Conservation (phyloP, 2,888 invertebrate genomes). For the Heliconius cydno region DNA sequence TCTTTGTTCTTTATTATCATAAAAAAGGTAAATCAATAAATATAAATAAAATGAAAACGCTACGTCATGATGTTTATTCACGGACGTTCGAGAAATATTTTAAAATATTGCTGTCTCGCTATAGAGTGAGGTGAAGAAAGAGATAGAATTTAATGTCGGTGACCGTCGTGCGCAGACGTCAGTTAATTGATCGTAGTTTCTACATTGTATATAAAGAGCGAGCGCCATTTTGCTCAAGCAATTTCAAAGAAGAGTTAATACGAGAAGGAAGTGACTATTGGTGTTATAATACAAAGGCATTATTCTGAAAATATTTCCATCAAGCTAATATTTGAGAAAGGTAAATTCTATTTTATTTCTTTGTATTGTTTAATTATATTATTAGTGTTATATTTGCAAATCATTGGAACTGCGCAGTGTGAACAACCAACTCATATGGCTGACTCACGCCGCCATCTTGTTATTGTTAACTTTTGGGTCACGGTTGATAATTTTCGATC, state of each 20-base stretch:
- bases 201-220: conserved; percentile 42
- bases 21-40: conserved; percentile 2
- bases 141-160: conserved; percentile 53
- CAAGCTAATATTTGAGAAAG: conserved; percentile 4
- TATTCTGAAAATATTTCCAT: not conserved
- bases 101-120: conserved; percentile 48
- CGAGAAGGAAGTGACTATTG: conserved; percentile 22
- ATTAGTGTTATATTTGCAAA: not conserved
- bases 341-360: not conserved
- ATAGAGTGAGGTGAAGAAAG: conserved; percentile 45
- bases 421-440: not conserved
- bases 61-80: conserved; percentile 59
- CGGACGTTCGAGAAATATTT: conserved; percentile 59
- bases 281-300: not conserved
- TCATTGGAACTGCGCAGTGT: conserved; percentile 12
- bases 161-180: conserved; percentile 50
- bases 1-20: conserved; percentile 13
- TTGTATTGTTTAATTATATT: not conserved
- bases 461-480: not conserved
- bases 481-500: not conserved
- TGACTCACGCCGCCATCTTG: conserved; percentile 27
- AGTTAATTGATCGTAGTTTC: conserved; percentile 47
- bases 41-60: not conserved
- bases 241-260: conserved; percentile 36
- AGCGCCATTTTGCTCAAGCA: conserved; percentile 20